These are phyloP conservation scores for Chaetoderma sp. DNA, from an alignment of 2,888 invertebrate genomes.

Conservation along the genomic window DNA sequence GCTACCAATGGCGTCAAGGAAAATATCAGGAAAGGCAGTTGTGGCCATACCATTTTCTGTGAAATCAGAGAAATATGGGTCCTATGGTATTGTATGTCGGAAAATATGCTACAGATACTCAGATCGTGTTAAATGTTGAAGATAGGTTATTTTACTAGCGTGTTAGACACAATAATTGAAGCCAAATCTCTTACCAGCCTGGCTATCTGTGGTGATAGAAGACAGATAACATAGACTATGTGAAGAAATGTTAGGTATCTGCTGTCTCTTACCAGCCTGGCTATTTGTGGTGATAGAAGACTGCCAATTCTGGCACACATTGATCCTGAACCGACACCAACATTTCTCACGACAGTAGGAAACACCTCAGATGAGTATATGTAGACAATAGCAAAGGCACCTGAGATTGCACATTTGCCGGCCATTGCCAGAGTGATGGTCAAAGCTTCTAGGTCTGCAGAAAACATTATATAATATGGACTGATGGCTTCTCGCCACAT, in stretches of 20 bases:
- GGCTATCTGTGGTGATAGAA: conserved; percentile 84
- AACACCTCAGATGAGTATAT: conserved; percentile 58
- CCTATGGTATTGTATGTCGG: too few species aligned
- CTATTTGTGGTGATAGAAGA: conserved; percentile 84
- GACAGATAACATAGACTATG: too few species aligned
- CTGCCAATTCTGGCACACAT: conserved; percentile 87
- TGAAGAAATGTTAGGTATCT: neutral
- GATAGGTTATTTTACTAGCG: too few species aligned
- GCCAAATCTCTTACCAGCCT: conserved; percentile 13
- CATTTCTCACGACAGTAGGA: conserved; percentile 87
- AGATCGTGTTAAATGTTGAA: too few species aligned
- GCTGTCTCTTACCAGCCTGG: conserved; percentile 52
- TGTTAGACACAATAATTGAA: too few species aligned
- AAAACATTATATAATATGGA: too few species aligned
- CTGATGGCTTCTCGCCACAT: too few species aligned
- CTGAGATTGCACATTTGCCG: conserved; percentile 7
- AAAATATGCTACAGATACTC: too few species aligned
- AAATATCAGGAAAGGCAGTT: too few species aligned
- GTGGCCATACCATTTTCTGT: too few species aligned
- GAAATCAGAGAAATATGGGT: too few species aligned
- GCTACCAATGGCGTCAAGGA: too few species aligned
- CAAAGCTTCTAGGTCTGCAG: neutral
- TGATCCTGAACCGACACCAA: conserved; percentile 85
- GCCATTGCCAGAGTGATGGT: neutral
- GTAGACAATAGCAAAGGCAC: conserved; percentile 12